phyloP scores from a whole-genome alignment of 2,888 invertebrate species.

The Beris chalybata region DNA sequence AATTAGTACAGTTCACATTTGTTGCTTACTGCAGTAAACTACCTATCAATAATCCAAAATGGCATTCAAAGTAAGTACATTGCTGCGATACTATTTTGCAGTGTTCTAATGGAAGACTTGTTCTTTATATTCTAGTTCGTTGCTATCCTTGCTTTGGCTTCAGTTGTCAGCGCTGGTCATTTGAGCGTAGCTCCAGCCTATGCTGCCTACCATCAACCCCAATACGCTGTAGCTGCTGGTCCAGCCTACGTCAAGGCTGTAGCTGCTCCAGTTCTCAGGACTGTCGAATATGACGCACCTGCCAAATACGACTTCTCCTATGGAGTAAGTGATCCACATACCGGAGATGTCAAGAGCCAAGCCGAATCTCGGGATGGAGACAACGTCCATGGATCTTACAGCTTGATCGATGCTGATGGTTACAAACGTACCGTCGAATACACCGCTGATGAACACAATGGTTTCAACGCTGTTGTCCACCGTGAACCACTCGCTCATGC shows the following conservation, averaged over 20 bases:
- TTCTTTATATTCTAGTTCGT: slow-evolving; percentile 32
- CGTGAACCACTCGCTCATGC: slow-evolving; percentile 54
- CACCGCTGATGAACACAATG: slow-evolving; percentile 60
- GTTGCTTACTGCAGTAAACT: slow-evolving; percentile 28
- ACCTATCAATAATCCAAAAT: slow-evolving; percentile 17
- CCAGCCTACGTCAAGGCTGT: background rate
- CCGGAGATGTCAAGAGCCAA: slow-evolving; percentile 60
- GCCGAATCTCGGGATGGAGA: slow-evolving; percentile 59
- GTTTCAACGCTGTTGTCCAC: slow-evolving; percentile 61
- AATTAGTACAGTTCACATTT: slow-evolving; percentile 23
- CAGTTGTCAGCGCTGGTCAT: slow-evolving; percentile 31
- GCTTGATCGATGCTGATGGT: slow-evolving; percentile 60
- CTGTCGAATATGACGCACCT: slow-evolving; percentile 43
- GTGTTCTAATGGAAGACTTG: background rate
- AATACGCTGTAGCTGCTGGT: slow-evolving; percentile 1
- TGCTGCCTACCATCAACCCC: slow-evolving; percentile 16
- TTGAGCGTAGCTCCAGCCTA: slow-evolving; percentile 29
- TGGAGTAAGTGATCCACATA: slow-evolving; percentile 58
- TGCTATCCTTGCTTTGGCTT: slow-evolving; percentile 33
- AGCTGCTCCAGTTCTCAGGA: slow-evolving; percentile 12
- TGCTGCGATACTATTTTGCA: background rate
- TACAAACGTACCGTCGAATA: slow-evolving; percentile 60
- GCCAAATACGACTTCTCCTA: slow-evolving; percentile 58
- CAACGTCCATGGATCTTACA: slow-evolving; percentile 60
- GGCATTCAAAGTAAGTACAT: slow-evolving; percentile 33